phyloP scores from a whole-genome alignment of 92 coral and sea anemone genomes.

The Palythoa grandiflora region DNA sequence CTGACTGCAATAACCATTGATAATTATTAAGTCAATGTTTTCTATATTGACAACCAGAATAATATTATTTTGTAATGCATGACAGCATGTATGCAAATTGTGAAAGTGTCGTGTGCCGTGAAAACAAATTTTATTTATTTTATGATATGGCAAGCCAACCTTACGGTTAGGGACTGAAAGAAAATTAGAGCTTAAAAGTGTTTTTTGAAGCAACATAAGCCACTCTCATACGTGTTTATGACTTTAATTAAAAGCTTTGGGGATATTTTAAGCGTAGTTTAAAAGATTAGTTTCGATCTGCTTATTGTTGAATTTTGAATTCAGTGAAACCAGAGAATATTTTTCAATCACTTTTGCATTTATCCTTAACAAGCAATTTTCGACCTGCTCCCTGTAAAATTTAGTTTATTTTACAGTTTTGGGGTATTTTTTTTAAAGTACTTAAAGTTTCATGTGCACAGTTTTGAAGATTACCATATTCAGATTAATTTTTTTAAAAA shows the following conservation, averaged over 20 bases:
- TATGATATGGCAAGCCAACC: background rate
- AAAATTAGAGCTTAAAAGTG: background rate
- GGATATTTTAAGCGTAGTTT: background rate
- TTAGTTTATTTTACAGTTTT: too few species aligned
- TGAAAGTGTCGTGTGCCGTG: constrained; percentile 6
- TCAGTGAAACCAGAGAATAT: background rate
- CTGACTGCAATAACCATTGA: background rate
- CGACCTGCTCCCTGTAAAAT: too few species aligned
- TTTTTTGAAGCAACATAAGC: background rate
- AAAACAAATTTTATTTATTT: constrained; percentile 14
- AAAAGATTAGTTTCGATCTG: background rate
- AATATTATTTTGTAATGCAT: background rate
- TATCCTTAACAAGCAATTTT: too few species aligned
- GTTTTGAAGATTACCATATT: too few species aligned
- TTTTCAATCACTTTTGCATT: background rate
- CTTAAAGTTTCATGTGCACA: too few species aligned
- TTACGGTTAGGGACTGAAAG: background rate
- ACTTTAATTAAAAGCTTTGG: background rate
- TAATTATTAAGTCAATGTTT: background rate
- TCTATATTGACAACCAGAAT: background rate
- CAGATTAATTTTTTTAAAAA: too few species aligned
- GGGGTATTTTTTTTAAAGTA: too few species aligned
- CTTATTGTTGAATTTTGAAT: background rate
- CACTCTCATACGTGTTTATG: background rate
- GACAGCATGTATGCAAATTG: constrained; percentile 17